phyloP scores from a whole-genome alignment of 1,140 invertebrate species.

The Diorhabda sublineata region DNA sequence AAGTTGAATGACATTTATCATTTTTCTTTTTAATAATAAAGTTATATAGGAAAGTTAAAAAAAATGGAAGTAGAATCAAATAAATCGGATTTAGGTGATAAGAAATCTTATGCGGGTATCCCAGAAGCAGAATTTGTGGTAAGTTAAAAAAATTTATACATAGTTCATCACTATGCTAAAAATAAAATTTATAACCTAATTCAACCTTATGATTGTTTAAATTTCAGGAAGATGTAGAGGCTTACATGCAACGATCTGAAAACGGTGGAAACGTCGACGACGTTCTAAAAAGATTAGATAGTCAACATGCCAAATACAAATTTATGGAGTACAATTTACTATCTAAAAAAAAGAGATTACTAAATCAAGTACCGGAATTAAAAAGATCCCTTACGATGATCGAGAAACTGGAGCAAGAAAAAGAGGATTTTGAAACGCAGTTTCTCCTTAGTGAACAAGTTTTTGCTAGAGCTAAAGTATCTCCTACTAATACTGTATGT shows the following conservation, averaged over 20 bases:
- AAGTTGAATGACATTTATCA: too few relatives aligned
- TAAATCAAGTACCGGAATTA: conserved; percentile 89
- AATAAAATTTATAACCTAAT: conserved; percentile 25
- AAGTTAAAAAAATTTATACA: conserved; percentile 41
- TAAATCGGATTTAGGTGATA: conserved; percentile 47
- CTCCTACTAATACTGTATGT: conserved; percentile 90
- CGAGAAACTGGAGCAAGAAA: conserved; percentile 77
- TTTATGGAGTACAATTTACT: conserved; percentile 91
- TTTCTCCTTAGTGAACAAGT: conserved; percentile 95
- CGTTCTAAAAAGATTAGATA: conserved; percentile 81
- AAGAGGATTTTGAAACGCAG: conserved; percentile 80
- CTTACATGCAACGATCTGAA: conserved; percentile 80
- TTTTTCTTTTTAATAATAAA: too few relatives aligned
- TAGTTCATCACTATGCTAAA: conserved; percentile 14
- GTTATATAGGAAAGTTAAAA: neutral
- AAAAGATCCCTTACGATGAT: conserved; percentile 90
- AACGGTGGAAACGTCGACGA: conserved; percentile 76
- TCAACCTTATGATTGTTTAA: conserved; percentile 19
- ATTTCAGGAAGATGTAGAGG: conserved; percentile 90
- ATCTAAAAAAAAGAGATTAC: conserved; percentile 77
- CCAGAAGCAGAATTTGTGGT: conserved; percentile 79
- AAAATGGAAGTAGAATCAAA: conserved; percentile 30
- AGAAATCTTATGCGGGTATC: conserved; percentile 73
- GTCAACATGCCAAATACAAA: conserved; percentile 93
- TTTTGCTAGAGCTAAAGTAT: conserved; percentile 82